Evolutionary conservation across 2,797 vertebrate genomes (phyloP), one percentile per base, ranked within the genome.

Genomic region (Echiichthys vipera): DNA sequence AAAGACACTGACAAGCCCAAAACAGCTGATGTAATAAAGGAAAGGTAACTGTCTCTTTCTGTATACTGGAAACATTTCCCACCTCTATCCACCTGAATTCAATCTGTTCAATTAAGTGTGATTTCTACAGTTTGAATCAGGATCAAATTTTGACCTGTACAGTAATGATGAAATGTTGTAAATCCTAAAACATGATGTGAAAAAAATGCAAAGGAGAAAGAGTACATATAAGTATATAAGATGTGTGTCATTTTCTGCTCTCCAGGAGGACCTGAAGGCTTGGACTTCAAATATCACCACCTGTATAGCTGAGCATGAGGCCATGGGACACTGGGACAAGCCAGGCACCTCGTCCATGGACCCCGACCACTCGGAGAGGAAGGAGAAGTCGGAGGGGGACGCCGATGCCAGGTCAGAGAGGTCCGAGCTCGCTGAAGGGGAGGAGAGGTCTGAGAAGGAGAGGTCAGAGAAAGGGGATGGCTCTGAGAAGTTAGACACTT

Each of bases 181-280:
- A 49, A 64, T 51, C 49, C 27, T 29, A 50, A 73, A 71, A 32
- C 18, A 30, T 20, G 50, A 32, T 14, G 17, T 53, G n/a, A 65
- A 68, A 77, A 56, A 40, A 27, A 51, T 34, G 18, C 36, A 50
- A 36, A n/a, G 34, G 11, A 57, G 29, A 43, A 47, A 45, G 18
- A 0, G 53, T 47, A 43, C 12, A 55, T 43, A 14, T n/a, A n/a
- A n/a, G n/a, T n/a, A 24, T 57, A 11, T 55, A 67, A 71, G 27
- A 15, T 36, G 1, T 50, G 9, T 68, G 7, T 77, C 12, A 66
- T 24, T 7, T 63, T 54, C n/a, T 77, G 45, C 13, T 70, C 29
- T 73, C 68, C 49, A 98, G 96, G 96, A 97, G 88, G 97, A 97
- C 88, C 92, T 97, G 88, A 97, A 96, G 30, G 91, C 94, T 34